Evolutionary conservation across 2,888 invertebrate species (phyloP).

Genomic region (Nemotelus nigrinus): DNA sequence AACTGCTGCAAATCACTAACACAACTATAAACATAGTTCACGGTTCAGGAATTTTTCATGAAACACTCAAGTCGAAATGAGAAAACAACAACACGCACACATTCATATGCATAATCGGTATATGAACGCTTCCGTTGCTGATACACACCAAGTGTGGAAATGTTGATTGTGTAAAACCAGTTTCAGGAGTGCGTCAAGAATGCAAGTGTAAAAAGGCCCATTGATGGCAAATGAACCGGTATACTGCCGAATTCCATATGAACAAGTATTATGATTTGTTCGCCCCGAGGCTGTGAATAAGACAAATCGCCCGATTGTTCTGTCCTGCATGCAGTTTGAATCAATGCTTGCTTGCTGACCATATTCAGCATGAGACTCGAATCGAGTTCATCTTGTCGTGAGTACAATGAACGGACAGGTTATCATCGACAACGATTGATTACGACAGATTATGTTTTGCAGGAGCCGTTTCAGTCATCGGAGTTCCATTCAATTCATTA

Average conservation of each 20-base stretch:
- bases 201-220: too few relatives aligned
- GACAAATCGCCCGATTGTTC: constrained; percentile 40
- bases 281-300: constrained; percentile 27
- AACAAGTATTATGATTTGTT: constrained; percentile 15
- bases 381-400: not conserved
- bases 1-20: too few relatives aligned
- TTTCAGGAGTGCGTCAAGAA: too few relatives aligned
- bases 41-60: too few relatives aligned
- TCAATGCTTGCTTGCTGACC: not conserved
- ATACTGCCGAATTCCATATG: not conserved
- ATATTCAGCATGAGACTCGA: not conserved
- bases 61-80: too few relatives aligned
- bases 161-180: too few relatives aligned
- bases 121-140: too few relatives aligned
- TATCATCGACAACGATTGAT: constrained; percentile 3
- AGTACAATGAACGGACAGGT: not conserved
- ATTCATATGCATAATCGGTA: too few relatives aligned
- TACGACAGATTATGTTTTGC: constrained; percentile 1
- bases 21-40: too few relatives aligned
- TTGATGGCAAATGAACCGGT: not conserved
- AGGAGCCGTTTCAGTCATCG: not conserved
- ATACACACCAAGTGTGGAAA: too few relatives aligned
- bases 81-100: too few relatives aligned
- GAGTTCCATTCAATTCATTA: not conserved
- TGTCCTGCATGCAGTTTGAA: not conserved